Evolutionary conservation across 64 coral and sea anemone genomes (phyloP), one percentile per base, ranked within the genome.

Genomic region (Catalaphyllia jardinei): DNA sequence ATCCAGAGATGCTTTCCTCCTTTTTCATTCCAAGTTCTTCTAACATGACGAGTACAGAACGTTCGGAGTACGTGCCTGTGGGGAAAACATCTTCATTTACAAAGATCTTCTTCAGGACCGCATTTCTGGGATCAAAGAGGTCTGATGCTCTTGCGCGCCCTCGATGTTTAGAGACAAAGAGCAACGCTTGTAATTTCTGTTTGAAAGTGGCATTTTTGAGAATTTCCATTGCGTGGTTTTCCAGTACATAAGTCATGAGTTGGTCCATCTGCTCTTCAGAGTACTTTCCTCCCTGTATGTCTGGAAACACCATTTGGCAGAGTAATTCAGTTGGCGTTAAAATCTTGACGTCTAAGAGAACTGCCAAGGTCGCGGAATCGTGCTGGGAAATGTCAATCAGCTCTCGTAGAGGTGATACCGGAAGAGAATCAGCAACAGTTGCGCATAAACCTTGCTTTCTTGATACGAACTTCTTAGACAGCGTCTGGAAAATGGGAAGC

Each of bases 401-500:
- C 35, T 57, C 39, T 69, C 78, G 60, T 55, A 30, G 7, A 14
- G 74, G 69, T 27, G 52, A 16, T 33, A 92, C 72, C n/a, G 90
- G 90, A 3, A 92, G 59, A 35, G 29, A 8, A 18, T 92, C 82
- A 71, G 22, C 25, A 75, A 82, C 82, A 2, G 82, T 82, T 22
- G 90, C 90, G 7, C 42, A 51, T 15, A 67, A 73, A 78, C 75
- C 61, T 30, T 87, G 35, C 57, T 22, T 87, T 55, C 30, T 71
- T 31, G 90, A 62, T 22, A 92, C 90, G 83, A 92, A 92, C n/a
- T 31, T 73, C 20, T 75, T 84, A 52, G 75, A 19, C 8, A 86
- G 51, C 24, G 90, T 92, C 60, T 92, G 82, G 51, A 92, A 92
- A 62, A 92, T 27, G 5, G 90, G 90, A 28, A 92, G 61, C 7